Conservation (phyloP, 2,113 vertebrate genomes). For the Polyodon spathula region DNA sequence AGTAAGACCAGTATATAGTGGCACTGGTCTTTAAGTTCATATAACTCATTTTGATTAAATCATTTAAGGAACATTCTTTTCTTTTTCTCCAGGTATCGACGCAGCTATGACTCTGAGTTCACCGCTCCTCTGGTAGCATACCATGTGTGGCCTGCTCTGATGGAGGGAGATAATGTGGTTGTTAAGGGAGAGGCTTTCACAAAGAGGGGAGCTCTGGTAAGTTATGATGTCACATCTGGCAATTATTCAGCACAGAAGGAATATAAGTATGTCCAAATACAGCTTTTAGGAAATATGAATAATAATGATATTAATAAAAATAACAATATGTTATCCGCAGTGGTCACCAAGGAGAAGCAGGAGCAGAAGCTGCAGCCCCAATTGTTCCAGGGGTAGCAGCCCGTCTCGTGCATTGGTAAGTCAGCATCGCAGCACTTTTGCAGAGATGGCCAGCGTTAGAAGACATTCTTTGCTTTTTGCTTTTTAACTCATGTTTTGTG, state of each 20-base stretch:
- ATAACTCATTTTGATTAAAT: too few species aligned
- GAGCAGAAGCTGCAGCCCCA: slow-evolving; percentile 57
- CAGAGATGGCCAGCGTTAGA: neutral
- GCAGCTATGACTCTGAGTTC: slow-evolving; percentile 82
- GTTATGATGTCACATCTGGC: too few species aligned
- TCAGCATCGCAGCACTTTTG: slow-evolving; percentile 25
- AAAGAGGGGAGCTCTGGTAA: slow-evolving; percentile 67
- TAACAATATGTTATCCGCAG: slow-evolving; percentile 36
- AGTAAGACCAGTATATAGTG: too few species aligned
- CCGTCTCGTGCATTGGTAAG: slow-evolving; percentile 53
- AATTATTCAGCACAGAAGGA: too few species aligned
- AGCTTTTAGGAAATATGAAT: too few species aligned
- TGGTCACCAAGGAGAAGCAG: slow-evolving; percentile 54
- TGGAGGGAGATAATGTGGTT: slow-evolving; percentile 65
- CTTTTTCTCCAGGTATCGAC: slow-evolving; percentile 70
- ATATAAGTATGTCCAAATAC: too few species aligned
- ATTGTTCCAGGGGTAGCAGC: slow-evolving; percentile 55
- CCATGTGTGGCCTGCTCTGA: slow-evolving; percentile 83
- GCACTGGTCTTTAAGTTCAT: too few species aligned
- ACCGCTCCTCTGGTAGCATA: slow-evolving; percentile 75
- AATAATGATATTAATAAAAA: neutral
- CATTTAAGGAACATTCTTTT: neutral
- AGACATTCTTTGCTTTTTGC: neutral
- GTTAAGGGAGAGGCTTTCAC: slow-evolving; percentile 90
- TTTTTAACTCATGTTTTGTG: too few species aligned